These are phyloP conservation scores for Pentamera pediparva DNA, from an alignment of 53 echinoderm and acorn worm genomes.

Conservation along the genomic window DNA sequence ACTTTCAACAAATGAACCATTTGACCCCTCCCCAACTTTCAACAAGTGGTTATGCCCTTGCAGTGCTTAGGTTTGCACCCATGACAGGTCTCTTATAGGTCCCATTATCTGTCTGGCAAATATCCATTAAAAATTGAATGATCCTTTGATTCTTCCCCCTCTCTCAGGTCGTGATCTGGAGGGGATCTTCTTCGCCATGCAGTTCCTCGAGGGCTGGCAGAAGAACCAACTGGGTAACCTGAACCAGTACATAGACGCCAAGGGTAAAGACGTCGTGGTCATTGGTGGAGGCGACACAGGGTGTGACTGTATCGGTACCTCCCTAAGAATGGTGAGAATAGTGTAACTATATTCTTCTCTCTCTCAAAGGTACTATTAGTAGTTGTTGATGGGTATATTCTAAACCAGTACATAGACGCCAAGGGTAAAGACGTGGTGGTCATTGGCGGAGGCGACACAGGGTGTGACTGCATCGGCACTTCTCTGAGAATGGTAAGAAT, in stretches of 20 bases:
- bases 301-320: slow-evolving; percentile 94
- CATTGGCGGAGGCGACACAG: slow-evolving; percentile 97
- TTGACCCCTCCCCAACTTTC: not conserved
- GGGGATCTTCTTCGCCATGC: slow-evolving; percentile 87
- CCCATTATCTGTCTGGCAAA: not conserved
- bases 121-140: not conserved
- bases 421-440: slow-evolving; percentile 88
- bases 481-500: slow-evolving; percentile 94
- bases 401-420: slow-evolving; percentile 70
- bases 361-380: too few relatives aligned
- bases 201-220: slow-evolving; percentile 90
- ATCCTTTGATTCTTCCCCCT: not conserved
- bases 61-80: too few relatives aligned
- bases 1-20: not conserved
- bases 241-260: slow-evolving; percentile 70
- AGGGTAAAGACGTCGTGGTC: slow-evolving; percentile 84
- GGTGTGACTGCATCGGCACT: slow-evolving; percentile 95
- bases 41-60: too few relatives aligned
- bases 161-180: slow-evolving; percentile 73
- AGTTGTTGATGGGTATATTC: too few relatives aligned
- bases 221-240: slow-evolving; percentile 88
- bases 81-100: not conserved
- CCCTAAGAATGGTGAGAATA: slow-evolving; percentile 93
- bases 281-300: slow-evolving; percentile 98
- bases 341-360: not conserved